Base-by-base conservation (phyloP, 2,888 invertebrate species). In the Scaptomyza parva region DNA sequence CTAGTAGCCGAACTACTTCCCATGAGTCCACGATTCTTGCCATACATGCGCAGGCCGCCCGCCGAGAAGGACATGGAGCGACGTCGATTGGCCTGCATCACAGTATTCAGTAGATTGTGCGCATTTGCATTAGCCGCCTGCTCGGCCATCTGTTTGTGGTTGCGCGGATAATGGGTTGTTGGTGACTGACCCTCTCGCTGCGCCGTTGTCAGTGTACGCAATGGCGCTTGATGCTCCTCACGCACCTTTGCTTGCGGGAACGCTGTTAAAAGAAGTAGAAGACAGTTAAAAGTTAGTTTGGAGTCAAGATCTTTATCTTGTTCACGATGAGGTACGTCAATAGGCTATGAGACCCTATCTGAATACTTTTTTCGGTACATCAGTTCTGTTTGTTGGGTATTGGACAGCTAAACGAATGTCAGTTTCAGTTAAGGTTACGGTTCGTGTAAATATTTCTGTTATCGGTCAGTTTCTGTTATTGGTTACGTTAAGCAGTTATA, bases 41-140 rank as follows among this genome's bases (percentile, higher is more conserved):
- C 51, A 35, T 63, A 67, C 18, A 65, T 53, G 11, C 41, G 51
- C 39, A 55, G 11, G 9, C 53, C 54, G 35, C 40, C 55, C 11
- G 39, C 35, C 4, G 67, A 48, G n/a, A 63, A 65, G 30, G 86
- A 80, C 57, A 64, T 48, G 41, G 78, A 84, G 4, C 81, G 86
- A 6, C 59, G 74, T 0, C 68, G 70, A 39, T 28, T 78, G 22
- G 86, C 68, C 50, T 71, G 62, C 28, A 80, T 69, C 14, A 86
- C 64, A 6, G 74, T 62, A 12, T 57, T 48, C 17, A 81, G 43
- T 14, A 80, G 43, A 18, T 73, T 59, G 1, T 28, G 28, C 2
- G 79, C 43, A 9, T 53, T 75, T 5, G 57, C 57, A 2, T 5
- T 8, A 9, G 45, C 7, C 6, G 61, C 54, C 24, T 64, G 59